Evolutionary conservation across 2,113 vertebrate genomes (phyloP), one percentile per base, ranked within the genome.

Genomic region (Atractosteus spatula): DNA sequence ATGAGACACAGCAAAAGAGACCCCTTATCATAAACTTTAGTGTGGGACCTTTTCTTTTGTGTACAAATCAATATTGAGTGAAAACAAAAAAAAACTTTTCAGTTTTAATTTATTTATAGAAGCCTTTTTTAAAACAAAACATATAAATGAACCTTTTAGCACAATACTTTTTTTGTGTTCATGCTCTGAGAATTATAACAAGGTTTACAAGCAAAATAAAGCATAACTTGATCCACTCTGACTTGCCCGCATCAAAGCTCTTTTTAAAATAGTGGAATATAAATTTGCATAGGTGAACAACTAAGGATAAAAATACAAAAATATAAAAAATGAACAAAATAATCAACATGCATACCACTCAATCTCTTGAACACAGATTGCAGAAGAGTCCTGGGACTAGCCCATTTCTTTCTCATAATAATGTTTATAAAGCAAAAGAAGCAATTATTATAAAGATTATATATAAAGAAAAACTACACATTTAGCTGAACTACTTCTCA

Each of bases 191-290:
- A 54, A 78, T 70, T 70, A 79, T 80, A 80, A 74, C 71, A 55
- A 76, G 42, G 61, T 78, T 81, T 72, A 78, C 76, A 69, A 72
- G 54, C 62, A 66, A 55, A 56, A 55, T 70, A 65, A 81, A 83
- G 83, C 74, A 73, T 77, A 78, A 71, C 81, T 85, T 83, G 77
- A 79, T 79, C 81, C 88, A 93, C 91, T 91, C 89, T 90, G 89
- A 91, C 90, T 91, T 85, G 83, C 90, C 93, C 83, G 91, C 92
- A 92, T 91, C 91, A 94, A 94, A 94, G 91, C 88, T 90, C 84
- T 70, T 55, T 65, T 41, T 55, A 65, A 86, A 86, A 87, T 76
- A 74, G 76, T 78, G 80, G 81, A 80, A 81, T 77, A 84, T 72
- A 81, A 63, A 80, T 68, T 69, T 73, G 71, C 56, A 64, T 71